A percentile compares a stretch with the other conserved stretches of the same genome.
These are phyloP conservation scores for Alosa sapidissima DNA, from an alignment of 2,797 vertebrate species.

Conservation along the genomic window DNA sequence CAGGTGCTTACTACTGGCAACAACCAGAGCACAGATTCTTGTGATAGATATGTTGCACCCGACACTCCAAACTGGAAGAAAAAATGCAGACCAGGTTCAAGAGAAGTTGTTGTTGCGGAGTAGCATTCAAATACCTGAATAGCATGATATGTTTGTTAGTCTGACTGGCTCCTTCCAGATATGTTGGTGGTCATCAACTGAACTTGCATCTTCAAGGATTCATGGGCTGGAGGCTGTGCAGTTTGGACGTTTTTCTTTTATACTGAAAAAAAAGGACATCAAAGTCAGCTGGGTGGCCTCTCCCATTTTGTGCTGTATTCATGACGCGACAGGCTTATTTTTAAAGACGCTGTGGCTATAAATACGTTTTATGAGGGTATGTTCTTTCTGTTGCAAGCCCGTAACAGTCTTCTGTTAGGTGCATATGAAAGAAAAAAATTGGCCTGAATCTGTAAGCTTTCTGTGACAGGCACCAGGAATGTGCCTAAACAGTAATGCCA, in stretches of 20 bases:
- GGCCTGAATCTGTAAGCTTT: neutral
- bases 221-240: neutral
- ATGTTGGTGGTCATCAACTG: neutral
- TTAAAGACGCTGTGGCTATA: neutral
- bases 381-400: neutral
- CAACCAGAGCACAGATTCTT: neutral
- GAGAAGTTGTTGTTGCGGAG: neutral
- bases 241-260: neutral
- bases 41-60: neutral
- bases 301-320: neutral
- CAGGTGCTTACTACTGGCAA: neutral
- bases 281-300: neutral
- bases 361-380: neutral
- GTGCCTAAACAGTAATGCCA: neutral
- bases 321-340: neutral
- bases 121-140: neutral
- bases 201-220: neutral
- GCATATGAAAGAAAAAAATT: neutral
- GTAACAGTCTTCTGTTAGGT: neutral
- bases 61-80: neutral
- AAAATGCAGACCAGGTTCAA: neutral
- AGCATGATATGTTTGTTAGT: neutral
- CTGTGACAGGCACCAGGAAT: neutral
- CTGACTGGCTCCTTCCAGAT: neutral
- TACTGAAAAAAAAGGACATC: neutral